These are phyloP conservation scores for Turdus rufiventris DNA, from an alignment of 2,113 vertebrate genomes.

Conservation along the genomic window DNA sequence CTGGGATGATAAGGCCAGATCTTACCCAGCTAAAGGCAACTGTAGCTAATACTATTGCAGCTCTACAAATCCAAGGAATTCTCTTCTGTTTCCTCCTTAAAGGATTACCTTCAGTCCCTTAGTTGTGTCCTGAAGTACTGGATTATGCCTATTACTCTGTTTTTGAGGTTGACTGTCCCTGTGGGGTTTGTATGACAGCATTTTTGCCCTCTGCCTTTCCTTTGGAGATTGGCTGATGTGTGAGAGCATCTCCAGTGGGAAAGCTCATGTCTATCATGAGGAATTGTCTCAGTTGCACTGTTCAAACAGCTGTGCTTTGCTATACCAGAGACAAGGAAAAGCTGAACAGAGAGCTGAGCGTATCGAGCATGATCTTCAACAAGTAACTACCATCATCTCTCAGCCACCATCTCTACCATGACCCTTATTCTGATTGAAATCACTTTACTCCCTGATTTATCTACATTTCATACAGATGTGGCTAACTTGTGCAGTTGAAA, in stretches of 20 bases:
- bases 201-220: not conserved
- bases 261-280: fast-evolving
- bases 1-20: not conserved
- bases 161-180: not conserved
- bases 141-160: not conserved
- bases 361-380: not conserved
- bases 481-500: not conserved
- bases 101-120: not conserved
- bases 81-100: not conserved
- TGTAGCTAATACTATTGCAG: not conserved
- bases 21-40: not conserved
- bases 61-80: not conserved
- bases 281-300: fast-evolving
- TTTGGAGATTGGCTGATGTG: not conserved
- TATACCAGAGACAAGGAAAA: not conserved
- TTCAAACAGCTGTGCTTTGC: not conserved
- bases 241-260: not conserved
- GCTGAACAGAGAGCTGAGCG: not conserved
- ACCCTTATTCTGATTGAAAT: conserved; percentile 1
- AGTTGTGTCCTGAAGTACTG: not conserved
- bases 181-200: not conserved
- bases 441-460: not conserved
- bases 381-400: not conserved
- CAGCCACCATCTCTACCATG: not conserved
- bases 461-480: not conserved